A percentile compares a stretch with the other conserved stretches of the same genome.
Conservation (phyloP, 2,888 invertebrate genomes). For the Notodonta dromedarius region DNA sequence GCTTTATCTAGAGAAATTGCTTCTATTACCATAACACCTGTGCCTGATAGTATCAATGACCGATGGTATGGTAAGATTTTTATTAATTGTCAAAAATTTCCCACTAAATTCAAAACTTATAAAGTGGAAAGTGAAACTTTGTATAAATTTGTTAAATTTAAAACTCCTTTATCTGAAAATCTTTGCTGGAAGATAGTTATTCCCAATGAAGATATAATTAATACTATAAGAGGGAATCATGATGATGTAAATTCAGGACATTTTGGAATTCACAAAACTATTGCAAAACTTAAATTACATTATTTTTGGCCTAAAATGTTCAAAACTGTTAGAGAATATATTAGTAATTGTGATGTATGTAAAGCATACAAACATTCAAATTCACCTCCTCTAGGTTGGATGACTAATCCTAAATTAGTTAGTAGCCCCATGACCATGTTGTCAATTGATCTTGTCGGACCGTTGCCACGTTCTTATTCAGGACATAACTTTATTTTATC, state of each 20-base stretch:
- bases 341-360: not conserved
- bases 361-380: not conserved
- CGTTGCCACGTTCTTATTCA: slow-evolving; percentile 6
- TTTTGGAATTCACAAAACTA: slow-evolving; percentile 10
- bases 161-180: slow-evolving; percentile 2
- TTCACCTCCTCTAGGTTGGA: not conserved
- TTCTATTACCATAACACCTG: not conserved
- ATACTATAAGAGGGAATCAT: slow-evolving; percentile 9
- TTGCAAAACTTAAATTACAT: not conserved
- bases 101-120: slow-evolving; percentile 7
- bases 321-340: not conserved
- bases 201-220: slow-evolving; percentile 1
- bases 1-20: not conserved
- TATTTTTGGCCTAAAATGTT: slow-evolving; percentile 9
- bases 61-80: slow-evolving; percentile 1
- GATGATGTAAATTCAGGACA: slow-evolving; percentile 8
- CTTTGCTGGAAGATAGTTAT: slow-evolving; percentile 10
- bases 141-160: slow-evolving; percentile 6
- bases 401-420: not conserved
- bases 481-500: slow-evolving; percentile 9
- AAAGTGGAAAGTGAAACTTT: slow-evolving; percentile 8
- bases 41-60: not conserved
- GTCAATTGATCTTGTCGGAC: not conserved
- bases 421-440: not conserved
- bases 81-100: slow-evolving; percentile 9